Evolutionary conservation across 2,113 vertebrate species (phyloP), one percentile per base, ranked within the genome.

Genomic region (Cephalopholis sonnerati): DNA sequence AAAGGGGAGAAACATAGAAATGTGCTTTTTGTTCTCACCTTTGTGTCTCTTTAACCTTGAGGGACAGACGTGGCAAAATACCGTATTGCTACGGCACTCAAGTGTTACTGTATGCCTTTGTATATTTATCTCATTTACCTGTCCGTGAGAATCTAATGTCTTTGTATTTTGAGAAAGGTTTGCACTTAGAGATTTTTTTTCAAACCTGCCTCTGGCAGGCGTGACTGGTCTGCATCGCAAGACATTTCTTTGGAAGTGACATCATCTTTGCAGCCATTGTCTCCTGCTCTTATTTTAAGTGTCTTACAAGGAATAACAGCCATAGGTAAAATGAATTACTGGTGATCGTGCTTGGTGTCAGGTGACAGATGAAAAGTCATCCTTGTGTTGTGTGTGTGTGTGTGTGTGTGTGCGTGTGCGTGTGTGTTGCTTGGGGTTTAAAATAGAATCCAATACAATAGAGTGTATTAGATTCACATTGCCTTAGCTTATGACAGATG

Each of bases 11-110:
- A 11, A 74, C 25, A 58, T 53, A 87, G 41, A 74, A 67, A 77
- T 72, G 15, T 29, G 50, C 44, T 77, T 81, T 85, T 78, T 86
- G 51, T 75, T 81, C 77, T 73, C 69, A 46, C 44, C 17, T 79
- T 15, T 59, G 29, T 67, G 32, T 70, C 64, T 72, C 59, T 74
- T 44, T 88, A 87, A 82, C 83, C 83, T 89, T 85, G 64, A 73
- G 20, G 13, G n/a, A 81, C 57, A 70, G 71, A 82, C 77, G 83
- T 7, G 17, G 67, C 24, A 73, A 57, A 65, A 44, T 44, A 9
- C 11, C 9, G 7, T 24, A 41, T 41, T 25, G 5, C 70, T 13
- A 15, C 57, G 61, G 70, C 39, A 68, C n/a, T 36, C 7, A 46
- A 41, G n/a, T 72, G 25, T 77, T 57, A 44, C 24, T 81, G 44